A percentile compares a stretch with the other conserved stretches of the same genome.
phyloP scores from a whole-genome alignment of 2,888 invertebrate species.

The Sisyra terminalis region DNA sequence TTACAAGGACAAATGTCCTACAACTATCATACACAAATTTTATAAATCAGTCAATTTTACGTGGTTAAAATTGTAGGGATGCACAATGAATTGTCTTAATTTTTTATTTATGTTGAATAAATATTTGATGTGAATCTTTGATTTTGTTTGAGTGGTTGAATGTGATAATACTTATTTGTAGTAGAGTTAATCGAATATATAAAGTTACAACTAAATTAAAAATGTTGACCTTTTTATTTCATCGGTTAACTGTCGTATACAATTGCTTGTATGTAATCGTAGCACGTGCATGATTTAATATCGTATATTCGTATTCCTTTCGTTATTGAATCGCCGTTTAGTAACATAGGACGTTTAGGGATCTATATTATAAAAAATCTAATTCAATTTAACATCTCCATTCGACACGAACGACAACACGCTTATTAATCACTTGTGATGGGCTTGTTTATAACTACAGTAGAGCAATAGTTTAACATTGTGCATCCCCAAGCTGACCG shows the following conservation, averaged over 20 bases:
- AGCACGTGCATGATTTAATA: too few relatives aligned
- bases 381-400: too few relatives aligned
- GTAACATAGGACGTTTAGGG: too few relatives aligned
- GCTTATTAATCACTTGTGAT: too few relatives aligned
- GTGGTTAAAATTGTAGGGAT: slow-evolving; percentile 6
- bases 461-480: slow-evolving; percentile 6
- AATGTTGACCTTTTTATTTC: neutral
- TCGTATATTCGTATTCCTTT: too few relatives aligned
- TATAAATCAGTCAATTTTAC: neutral
- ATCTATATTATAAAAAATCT: too few relatives aligned
- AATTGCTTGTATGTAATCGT: too few relatives aligned
- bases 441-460: too few relatives aligned
- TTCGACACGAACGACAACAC: too few relatives aligned
- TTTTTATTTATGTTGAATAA: slow-evolving; percentile 1
- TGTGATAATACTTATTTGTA: neutral
- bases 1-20: too few relatives aligned
- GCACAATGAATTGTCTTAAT: slow-evolving; percentile 8
- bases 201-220: neutral
- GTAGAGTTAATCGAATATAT: neutral
- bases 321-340: too few relatives aligned
- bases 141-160: too few relatives aligned
- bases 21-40: neutral
- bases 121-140: slow-evolving; percentile 1
- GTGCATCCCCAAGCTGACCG: slow-evolving; percentile 6
- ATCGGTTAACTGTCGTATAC: neutral